Percentiles rank a stretch among this genome's conserved stretches.
These are phyloP conservation scores for Hipparchia sbordonii DNA, from an alignment of 2,888 invertebrate species.

Conservation along the genomic window DNA sequence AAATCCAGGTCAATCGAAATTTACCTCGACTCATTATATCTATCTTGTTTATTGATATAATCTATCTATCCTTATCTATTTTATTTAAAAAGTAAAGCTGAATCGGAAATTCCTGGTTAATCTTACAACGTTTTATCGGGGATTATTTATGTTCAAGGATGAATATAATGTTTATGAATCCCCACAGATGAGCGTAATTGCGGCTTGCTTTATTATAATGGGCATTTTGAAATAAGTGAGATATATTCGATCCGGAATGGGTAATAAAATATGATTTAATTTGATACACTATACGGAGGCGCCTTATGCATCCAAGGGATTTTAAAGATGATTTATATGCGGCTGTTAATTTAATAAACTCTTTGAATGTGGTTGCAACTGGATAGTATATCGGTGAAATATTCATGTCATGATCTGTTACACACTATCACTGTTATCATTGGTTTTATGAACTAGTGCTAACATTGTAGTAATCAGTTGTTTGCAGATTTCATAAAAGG, in stretches of 20 bases:
- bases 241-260: conserved; percentile 16
- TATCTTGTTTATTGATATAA: conserved; percentile 1
- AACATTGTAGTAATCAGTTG: too few species aligned
- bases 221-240: conserved; percentile 19
- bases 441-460: too few species aligned
- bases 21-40: not conserved
- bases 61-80: not conserved
- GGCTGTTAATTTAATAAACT: conserved; percentile 1
- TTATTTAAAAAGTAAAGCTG: not conserved
- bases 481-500: too few species aligned
- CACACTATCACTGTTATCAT: too few species aligned
- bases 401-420: too few species aligned
- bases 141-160: conserved; percentile 18
- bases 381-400: too few species aligned
- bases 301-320: conserved; percentile 19
- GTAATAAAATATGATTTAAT: conserved; percentile 19
- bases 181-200: conserved; percentile 11
- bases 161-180: conserved; percentile 13
- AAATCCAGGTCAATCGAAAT: not conserved
- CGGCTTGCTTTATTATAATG: conserved; percentile 9
- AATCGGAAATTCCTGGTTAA: conserved; percentile 7
- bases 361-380: conserved; percentile 5
- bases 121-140: conserved; percentile 3
- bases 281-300: conserved; percentile 1
- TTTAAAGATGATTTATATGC: conserved; percentile 19